Evolutionary conservation across 2,888 invertebrate genomes (phyloP), one percentile per base, ranked within the genome.

Genomic region (Camponotus fellah): DNA sequence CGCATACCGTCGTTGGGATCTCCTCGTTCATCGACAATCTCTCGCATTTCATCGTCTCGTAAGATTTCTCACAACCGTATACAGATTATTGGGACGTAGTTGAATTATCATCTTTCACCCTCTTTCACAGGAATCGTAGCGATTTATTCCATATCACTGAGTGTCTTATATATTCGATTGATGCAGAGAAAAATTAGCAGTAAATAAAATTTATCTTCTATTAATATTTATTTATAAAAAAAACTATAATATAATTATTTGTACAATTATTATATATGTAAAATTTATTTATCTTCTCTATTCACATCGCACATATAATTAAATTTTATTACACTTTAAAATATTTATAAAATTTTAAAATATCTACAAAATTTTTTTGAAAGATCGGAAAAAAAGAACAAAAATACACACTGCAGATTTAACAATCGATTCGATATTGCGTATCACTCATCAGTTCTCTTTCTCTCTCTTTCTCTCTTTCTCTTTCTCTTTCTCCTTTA

Each of bases 21-120:
- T 82, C 32, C 74, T 80, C 82, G 69, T 82, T 84, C 62, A 69
- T 84, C 69, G 75, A 68, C 81, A 53, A 77, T 86, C 75, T 85
- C 71, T 66, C 66, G 64, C 84, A 71, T 84, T 86, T 84, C 72
- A 58, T 56, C 64, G 71, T 62, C 69, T 69, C 69, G 8, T 37
- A 77, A 43, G 56, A 77, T 77, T 77, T 69, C 71, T 83, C n/a
- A 12, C 14, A 56, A 43, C 77, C 53, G 77, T 56, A 65, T 77
- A 64, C 77, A 82, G 77, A 82, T 82, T 82, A 64, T 21, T 46
- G 77, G 37, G 17, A 5, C 60, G 26, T 64, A 62, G 82, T 75
- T 46, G 64, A 65, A 82, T 76, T 82, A 64, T 82, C 81, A 43
- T 53, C 64, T 56, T 53, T 10, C 26, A 71, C 26, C 17, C 40